phyloP scores from a whole-genome alignment of 2,113 vertebrate species.

The Lontra canadensis region DNA sequence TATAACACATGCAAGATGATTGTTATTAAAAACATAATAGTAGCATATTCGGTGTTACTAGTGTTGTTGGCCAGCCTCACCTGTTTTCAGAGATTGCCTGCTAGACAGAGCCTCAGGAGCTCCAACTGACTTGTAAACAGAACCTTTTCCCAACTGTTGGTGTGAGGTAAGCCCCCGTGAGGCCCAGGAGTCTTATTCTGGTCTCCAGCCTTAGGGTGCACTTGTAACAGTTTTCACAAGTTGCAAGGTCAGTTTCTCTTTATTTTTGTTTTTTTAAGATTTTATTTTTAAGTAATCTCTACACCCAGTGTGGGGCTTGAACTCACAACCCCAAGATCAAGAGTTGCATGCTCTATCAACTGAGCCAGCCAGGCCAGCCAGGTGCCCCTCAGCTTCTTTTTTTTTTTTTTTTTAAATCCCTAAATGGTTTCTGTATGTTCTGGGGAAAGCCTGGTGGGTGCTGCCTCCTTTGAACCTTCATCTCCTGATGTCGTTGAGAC shows the following conservation, averaged over 20 bases:
- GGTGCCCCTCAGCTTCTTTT: background rate
- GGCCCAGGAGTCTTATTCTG: background rate
- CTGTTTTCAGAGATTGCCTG: background rate
- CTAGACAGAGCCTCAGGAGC: background rate
- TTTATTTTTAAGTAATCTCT: background rate
- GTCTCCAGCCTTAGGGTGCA: background rate
- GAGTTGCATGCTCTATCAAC: background rate
- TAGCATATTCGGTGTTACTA: background rate
- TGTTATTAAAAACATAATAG: background rate
- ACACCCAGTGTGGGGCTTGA: background rate
- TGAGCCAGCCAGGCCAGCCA: background rate
- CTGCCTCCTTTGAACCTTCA: background rate
- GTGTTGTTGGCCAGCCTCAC: background rate
- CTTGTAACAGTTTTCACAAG: background rate
- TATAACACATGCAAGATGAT: background rate
- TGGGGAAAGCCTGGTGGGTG: background rate
- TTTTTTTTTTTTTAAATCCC: background rate
- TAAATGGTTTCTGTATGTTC: background rate
- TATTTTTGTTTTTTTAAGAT: background rate
- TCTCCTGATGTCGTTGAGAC: fast-evolving
- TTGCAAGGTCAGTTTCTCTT: background rate
- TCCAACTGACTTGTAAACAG: background rate
- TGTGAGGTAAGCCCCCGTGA: background rate
- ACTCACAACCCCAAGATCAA: background rate
- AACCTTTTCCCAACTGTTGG: background rate